These are phyloP conservation scores for Lophotriccus pileatus DNA, from an alignment of 2,797 vertebrate genomes.

Conservation along the genomic window DNA sequence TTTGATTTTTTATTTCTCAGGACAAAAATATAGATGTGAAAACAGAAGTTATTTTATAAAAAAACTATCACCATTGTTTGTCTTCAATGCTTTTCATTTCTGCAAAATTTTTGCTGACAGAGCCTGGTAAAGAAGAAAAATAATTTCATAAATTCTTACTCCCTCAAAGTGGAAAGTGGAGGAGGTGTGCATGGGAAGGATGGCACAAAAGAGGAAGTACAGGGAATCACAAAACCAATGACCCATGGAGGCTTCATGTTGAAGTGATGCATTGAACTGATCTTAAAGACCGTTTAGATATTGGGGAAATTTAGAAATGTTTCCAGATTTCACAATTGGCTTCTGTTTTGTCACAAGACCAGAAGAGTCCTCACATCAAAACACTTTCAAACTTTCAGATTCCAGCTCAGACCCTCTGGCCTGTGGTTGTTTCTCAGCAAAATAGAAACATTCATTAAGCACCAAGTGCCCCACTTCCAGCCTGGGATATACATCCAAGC, in stretches of 20 bases:
- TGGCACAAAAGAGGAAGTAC: not conserved
- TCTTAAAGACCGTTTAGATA: not conserved
- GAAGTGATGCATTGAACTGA: not conserved
- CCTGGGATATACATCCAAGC: not conserved
- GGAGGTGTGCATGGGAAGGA: not conserved
- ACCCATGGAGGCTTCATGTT: not conserved
- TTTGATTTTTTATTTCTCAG: not conserved
- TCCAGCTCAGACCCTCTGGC: not conserved
- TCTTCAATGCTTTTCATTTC: not conserved
- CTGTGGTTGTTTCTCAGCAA: not conserved
- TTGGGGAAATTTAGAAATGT: not conserved
- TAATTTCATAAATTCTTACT: not conserved
- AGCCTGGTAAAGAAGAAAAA: not conserved
- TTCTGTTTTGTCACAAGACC: not conserved
- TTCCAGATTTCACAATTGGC: not conserved
- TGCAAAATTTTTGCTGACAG: not conserved
- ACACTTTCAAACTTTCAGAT: not conserved
- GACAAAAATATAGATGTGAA: not conserved
- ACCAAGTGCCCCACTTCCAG: not conserved
- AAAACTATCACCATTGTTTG: not conserved
- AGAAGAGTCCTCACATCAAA: not conserved
- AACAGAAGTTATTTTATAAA: not conserved
- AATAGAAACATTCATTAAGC: not conserved
- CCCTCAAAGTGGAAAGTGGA: not conserved
- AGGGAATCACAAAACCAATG: not conserved